Evolutionary conservation across 2,888 invertebrate genomes (phyloP).

Genomic region (Drosophila pseudotakahashii): DNA sequence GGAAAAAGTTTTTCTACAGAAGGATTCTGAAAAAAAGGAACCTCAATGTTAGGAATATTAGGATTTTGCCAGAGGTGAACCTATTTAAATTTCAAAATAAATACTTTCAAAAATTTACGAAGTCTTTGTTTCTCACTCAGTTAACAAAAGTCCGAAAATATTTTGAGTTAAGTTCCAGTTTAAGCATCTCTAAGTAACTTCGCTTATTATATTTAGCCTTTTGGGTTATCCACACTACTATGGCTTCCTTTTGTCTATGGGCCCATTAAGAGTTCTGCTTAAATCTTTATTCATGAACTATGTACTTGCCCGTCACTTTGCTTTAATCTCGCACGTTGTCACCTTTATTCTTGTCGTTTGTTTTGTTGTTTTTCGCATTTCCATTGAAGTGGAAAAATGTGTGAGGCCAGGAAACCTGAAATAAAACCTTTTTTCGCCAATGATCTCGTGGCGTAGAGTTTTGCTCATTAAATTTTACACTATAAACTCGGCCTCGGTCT

Average conservation of each 20-base stretch:
- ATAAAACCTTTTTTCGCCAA: constrained; percentile 31
- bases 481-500: constrained; percentile 10
- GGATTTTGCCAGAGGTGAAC: too few relatives aligned
- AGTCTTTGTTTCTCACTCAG: too few relatives aligned
- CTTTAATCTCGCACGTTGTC: constrained; percentile 28
- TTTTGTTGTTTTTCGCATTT: constrained; percentile 46
- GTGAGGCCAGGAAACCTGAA: constrained; percentile 12
- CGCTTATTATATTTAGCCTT: neutral
- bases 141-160: too few relatives aligned
- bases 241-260: neutral
- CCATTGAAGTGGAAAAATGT: constrained; percentile 46
- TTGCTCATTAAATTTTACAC: constrained; percentile 31
- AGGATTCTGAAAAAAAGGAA: too few relatives aligned
- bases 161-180: too few relatives aligned
- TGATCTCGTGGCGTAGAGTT: constrained; percentile 18
- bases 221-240: neutral
- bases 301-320: constrained; percentile 30
- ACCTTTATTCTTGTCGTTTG: constrained; percentile 17
- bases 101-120: too few relatives aligned
- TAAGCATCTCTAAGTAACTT: too few relatives aligned
- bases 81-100: too few relatives aligned
- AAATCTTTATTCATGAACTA: constrained; percentile 28
- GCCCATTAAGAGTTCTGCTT: constrained; percentile 13
- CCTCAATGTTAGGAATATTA: too few relatives aligned
- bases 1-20: too few relatives aligned